phyloP scores from a whole-genome alignment of 2,888 invertebrate species.

The Gymnosoma rotundatum region DNA sequence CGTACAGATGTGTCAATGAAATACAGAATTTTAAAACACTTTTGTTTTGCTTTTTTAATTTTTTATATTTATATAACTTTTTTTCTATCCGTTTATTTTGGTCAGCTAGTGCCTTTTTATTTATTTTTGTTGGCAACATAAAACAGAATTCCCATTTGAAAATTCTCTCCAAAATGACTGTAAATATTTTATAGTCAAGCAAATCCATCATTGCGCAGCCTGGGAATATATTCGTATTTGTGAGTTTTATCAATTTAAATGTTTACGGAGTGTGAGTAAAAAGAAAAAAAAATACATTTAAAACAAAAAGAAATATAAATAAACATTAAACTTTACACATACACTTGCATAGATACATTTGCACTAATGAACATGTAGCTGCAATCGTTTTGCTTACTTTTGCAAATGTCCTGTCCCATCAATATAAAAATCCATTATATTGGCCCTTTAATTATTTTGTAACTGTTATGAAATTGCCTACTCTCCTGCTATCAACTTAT shows the following conservation, averaged over 20 bases:
- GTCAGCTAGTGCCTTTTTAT: constrained; percentile 4
- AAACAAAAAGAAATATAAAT: no score
- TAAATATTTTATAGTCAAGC: constrained; percentile 37
- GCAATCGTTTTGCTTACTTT: background rate
- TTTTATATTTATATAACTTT: background rate
- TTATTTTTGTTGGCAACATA: constrained; percentile 25
- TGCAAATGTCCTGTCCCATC: no score
- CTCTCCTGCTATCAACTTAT: background rate
- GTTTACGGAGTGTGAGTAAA: no score
- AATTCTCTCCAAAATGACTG: constrained; percentile 46
- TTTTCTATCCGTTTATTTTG: constrained; percentile 6
- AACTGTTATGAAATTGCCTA: background rate
- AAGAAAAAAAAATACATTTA: no score
- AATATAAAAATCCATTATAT: no score
- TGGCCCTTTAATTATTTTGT: background rate
- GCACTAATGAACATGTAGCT: background rate
- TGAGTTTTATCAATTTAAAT: no score
- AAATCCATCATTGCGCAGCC: constrained; percentile 32
- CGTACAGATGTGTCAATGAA: constrained; percentile 48
- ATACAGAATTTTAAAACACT: constrained; percentile 42
- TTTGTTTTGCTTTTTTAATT: constrained; percentile 9
- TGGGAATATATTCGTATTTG: no score
- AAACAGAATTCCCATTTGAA: constrained; percentile 26
- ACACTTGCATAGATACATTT: background rate
- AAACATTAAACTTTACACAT: no score